Evolutionary conservation across 1,140 invertebrate genomes (phyloP).

Genomic region (Cryptotermes secundus): DNA sequence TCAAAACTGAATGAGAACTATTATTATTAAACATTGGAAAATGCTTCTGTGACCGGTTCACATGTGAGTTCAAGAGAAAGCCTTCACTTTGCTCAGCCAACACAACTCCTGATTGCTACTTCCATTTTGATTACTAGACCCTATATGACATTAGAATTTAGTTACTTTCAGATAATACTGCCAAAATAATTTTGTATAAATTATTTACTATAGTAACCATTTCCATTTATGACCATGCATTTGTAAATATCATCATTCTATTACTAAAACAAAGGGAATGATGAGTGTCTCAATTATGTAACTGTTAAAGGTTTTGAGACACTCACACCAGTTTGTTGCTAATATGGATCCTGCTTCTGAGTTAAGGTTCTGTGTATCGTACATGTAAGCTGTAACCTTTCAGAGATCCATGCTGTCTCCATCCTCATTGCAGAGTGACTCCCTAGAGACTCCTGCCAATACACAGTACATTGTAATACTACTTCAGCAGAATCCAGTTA

Average conservation of each 20-base stretch:
- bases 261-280: neutral
- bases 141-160: neutral
- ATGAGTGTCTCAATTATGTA: neutral
- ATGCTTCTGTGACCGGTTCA: too few species aligned
- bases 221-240: neutral
- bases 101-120: neutral
- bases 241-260: neutral
- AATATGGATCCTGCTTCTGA: too few species aligned
- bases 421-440: too few species aligned
- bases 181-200: neutral
- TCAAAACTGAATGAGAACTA: too few species aligned
- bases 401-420: too few species aligned
- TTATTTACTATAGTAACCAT: neutral
- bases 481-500: too few species aligned
- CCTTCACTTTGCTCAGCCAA: neutral
- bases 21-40: too few species aligned
- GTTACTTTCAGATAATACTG: neutral
- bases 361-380: too few species aligned
- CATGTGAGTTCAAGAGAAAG: neutral
- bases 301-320: neutral
- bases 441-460: too few species aligned
- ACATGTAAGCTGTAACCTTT: too few species aligned
- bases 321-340: too few species aligned
- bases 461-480: too few species aligned
- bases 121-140: neutral